Conservation (phyloP, 2,888 invertebrate species). For the Euproctis similis region DNA sequence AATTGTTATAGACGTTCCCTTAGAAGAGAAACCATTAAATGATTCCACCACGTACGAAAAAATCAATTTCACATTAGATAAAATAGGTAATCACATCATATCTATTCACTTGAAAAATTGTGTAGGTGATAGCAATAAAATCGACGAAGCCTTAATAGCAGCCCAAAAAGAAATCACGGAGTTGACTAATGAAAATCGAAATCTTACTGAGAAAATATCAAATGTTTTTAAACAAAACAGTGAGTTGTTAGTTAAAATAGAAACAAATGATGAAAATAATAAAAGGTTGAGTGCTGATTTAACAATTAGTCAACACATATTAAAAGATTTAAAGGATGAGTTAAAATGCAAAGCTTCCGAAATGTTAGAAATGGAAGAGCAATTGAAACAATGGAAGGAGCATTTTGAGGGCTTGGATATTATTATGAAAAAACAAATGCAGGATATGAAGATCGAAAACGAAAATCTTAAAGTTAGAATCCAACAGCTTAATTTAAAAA, state of each 20-base stretch:
- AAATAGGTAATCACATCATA: slow-evolving; percentile 28
- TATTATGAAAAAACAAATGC: slow-evolving; percentile 36
- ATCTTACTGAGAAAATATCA: slow-evolving; percentile 25
- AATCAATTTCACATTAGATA: slow-evolving; percentile 35
- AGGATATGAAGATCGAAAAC: slow-evolving; percentile 39
- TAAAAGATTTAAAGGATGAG: slow-evolving; percentile 37
- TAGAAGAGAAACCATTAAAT: slow-evolving; percentile 11
- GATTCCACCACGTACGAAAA: slow-evolving; percentile 23
- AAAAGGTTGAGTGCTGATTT: slow-evolving; percentile 30
- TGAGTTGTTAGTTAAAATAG: slow-evolving; percentile 23
- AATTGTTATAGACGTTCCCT: slow-evolving; percentile 25
- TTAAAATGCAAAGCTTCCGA: slow-evolving; percentile 37
- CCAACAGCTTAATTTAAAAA: slow-evolving; percentile 9
- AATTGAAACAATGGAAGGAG: slow-evolving; percentile 37
- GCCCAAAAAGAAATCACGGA: slow-evolving; percentile 31
- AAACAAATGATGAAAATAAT: slow-evolving; percentile 27
- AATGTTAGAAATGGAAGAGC: slow-evolving; percentile 37
- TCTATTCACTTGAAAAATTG: slow-evolving; percentile 19
- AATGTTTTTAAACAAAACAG: slow-evolving; percentile 26
- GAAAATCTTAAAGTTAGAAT: slow-evolving; percentile 29
- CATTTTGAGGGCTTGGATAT: slow-evolving; percentile 34
- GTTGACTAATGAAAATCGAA: slow-evolving; percentile 30
- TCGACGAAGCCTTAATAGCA: slow-evolving; percentile 19
- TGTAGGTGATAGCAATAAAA: slow-evolving; percentile 17
- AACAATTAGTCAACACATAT: slow-evolving; percentile 25